A percentile compares a stretch with the other conserved stretches of the same genome.
Conservation (phyloP, 2,113 vertebrate species). For the Pipa parva region DNA sequence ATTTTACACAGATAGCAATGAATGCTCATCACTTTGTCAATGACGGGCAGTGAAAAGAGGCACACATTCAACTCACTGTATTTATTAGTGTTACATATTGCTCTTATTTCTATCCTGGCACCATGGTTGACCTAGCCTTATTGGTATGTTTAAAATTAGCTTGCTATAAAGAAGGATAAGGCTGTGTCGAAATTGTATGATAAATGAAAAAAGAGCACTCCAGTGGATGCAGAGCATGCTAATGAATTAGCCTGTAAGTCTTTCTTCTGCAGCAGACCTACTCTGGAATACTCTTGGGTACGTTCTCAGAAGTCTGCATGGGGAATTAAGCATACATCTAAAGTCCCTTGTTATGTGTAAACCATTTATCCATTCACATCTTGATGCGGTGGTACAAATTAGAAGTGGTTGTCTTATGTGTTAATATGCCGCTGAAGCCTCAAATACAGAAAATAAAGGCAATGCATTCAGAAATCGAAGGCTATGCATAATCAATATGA, state of each 20-base stretch:
- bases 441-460: background rate
- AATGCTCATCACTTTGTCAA: background rate
- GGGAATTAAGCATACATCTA: background rate
- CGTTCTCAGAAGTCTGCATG: background rate
- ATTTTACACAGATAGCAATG: background rate
- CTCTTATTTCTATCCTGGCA: background rate
- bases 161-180: background rate
- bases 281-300: background rate
- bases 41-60: background rate
- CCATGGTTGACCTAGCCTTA: background rate
- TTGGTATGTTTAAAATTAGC: background rate
- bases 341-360: conserved; percentile 8
- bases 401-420: background rate
- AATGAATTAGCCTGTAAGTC: conserved; percentile 6
- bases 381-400: background rate
- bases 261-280: conserved; percentile 2
- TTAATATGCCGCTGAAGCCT: background rate
- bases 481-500: conserved; percentile 14
- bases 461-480: conserved; percentile 9
- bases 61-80: background rate
- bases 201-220: conserved; percentile 6
- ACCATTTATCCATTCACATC: background rate
- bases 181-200: background rate
- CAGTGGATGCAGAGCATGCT: background rate
- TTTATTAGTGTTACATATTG: background rate